These are phyloP conservation scores for Hoplias malabaricus DNA, from an alignment of 2,113 vertebrate species.

Conservation along the genomic window DNA sequence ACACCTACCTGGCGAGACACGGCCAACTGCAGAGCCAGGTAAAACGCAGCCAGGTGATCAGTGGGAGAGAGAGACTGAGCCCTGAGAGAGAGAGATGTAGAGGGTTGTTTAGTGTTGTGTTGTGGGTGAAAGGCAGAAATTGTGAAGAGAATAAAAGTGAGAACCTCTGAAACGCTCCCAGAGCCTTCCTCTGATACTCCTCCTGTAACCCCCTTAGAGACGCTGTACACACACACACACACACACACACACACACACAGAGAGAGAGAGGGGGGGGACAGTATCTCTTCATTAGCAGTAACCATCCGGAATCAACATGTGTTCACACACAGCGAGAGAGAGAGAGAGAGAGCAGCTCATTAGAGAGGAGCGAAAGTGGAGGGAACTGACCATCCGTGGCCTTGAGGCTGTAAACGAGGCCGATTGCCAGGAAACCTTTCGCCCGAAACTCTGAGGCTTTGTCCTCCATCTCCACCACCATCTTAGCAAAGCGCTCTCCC, in stretches of 20 bases:
- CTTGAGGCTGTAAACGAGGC: constrained; percentile 93
- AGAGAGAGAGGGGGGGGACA: no score
- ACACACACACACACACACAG: neutral
- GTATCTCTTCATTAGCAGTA: no score
- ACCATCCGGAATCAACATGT: no score
- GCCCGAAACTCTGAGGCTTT: constrained; percentile 94
- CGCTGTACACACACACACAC: constrained; percentile 72
- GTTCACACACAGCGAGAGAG: no score
- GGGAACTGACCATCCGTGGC: constrained; percentile 90
- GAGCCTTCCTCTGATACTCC: constrained; percentile 94
- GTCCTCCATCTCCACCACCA: constrained; percentile 91
- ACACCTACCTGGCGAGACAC: constrained; percentile 93
- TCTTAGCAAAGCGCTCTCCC: constrained; percentile 89
- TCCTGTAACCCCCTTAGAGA: constrained; percentile 92
- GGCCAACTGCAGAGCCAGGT: constrained; percentile 93
- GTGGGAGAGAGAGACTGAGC: constrained; percentile 93
- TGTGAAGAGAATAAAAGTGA: constrained; percentile 18
- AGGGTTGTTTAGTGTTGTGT: no score
- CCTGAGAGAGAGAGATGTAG: constrained; percentile 70
- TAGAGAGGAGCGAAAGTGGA: neutral
- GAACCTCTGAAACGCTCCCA: constrained; percentile 96
- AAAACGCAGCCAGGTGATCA: constrained; percentile 94
- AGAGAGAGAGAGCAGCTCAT: neutral
- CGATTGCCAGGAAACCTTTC: constrained; percentile 92
- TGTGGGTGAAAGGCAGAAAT: no score